phyloP scores from a whole-genome alignment of 2,113 vertebrate species.

The Tetraodon nigroviridis region DNA sequence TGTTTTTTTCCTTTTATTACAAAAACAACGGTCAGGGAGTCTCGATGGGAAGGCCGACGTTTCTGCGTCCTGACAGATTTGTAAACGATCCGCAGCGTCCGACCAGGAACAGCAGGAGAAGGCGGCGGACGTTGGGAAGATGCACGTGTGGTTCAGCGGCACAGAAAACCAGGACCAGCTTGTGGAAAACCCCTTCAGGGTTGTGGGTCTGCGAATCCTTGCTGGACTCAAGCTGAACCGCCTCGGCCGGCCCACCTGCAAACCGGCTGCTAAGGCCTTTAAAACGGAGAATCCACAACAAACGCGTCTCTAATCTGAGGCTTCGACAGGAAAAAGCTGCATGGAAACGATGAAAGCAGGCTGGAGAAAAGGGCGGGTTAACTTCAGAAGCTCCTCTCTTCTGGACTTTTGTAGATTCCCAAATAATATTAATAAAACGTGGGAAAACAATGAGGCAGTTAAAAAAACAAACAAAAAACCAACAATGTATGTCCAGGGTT shows the following conservation, averaged over 20 bases:
- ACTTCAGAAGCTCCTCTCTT: conserved; percentile 38
- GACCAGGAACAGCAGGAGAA: conserved; percentile 23
- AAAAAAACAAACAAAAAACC: conserved; percentile 32
- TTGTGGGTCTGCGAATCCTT: conserved; percentile 16
- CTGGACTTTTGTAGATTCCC: conserved; percentile 42
- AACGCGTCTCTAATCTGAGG: conserved; percentile 34
- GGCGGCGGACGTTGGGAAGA: not conserved
- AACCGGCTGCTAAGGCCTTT: conserved; percentile 69
- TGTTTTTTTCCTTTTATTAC: conserved; percentile 69
- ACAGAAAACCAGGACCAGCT: conserved; percentile 28
- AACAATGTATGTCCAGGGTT: conserved; percentile 75
- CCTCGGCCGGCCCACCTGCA: conserved; percentile 31
- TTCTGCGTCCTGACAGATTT: conserved; percentile 42
- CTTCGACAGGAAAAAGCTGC: conserved; percentile 42
- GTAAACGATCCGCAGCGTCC: conserved; percentile 34
- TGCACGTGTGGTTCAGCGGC: conserved; percentile 36
- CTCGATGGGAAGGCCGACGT: conserved; percentile 62
- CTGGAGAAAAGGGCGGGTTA: conserved; percentile 43
- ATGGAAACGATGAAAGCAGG: conserved; percentile 9
- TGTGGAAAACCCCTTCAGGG: conserved; percentile 23
- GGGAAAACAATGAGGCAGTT: conserved; percentile 67
- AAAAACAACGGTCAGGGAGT: conserved; percentile 67
- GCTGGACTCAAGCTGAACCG: not conserved
- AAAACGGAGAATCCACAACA: conserved; percentile 62
- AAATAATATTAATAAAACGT: conserved; percentile 42